Evolutionary conservation across 2,797 vertebrate species (phyloP), one percentile per base, ranked within the genome.

Genomic region (Sebastes flavidus): DNA sequence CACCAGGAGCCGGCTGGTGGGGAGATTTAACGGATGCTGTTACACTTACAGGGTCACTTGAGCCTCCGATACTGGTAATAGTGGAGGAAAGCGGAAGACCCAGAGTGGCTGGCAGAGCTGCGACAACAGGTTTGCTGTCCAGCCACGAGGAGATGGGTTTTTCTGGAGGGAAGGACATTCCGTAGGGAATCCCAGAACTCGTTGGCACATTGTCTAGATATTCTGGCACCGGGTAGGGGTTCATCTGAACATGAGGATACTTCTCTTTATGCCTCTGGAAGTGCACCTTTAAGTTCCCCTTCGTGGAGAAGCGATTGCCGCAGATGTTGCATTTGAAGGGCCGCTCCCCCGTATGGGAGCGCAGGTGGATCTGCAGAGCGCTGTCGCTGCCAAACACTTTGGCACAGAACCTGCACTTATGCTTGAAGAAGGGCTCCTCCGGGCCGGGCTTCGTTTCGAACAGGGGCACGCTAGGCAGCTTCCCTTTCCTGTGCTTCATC

Each of bases 351-450:
- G 99, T 99, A 88, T 99, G 99, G 0, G 99, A 99, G 83, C 99
- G 98, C 93, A 99, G 95, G 94, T 99, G 99, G 89, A 99, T 99
- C 95, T 99, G 98, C 91, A 99, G 94, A 38, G 98, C 98, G 8
- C 99, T 99, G 94, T 99, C 98, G 20, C 98, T 99, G 91, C 98
- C 99, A 90, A 99, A 99, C 93, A 99, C 98, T 97, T 99, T 99
- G 95, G 98, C 98, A 93, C 99, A 99, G 95, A 99, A 99, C 78
- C 98, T 94, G 90, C 99, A 99, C 95, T 99, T 99, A 89, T 99
- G 99, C 93, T 99, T 99, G 91, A 99, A 99, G 95, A 99, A 99
- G 52, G 97, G 97, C 90, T 99, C 98, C 92, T 99, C 98, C 0
- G 97, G 96, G 83, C 95, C 95, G 73, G 97, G 96, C 95, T 99